These are phyloP conservation scores for Pogonocherus hispidulus DNA, from an alignment of 2,888 invertebrate species.

Conservation along the genomic window DNA sequence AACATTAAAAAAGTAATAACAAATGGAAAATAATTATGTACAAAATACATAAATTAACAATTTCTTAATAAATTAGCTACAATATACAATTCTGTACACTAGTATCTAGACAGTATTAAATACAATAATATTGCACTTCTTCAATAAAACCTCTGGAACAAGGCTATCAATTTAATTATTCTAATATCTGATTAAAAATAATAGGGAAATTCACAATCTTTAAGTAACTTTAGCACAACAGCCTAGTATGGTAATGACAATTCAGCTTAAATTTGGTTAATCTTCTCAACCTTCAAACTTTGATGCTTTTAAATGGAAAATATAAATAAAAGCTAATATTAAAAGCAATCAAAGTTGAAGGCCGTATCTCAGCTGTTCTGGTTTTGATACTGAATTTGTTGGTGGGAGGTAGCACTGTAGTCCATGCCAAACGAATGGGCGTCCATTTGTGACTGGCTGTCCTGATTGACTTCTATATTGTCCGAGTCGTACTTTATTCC, in stretches of 20 bases:
- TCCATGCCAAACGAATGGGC: slow-evolving; percentile 63
- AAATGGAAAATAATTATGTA: slow-evolving; percentile 21
- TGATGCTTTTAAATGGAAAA: slow-evolving; percentile 33
- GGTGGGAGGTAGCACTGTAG: slow-evolving; percentile 63
- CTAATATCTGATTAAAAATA: slow-evolving; percentile 46
- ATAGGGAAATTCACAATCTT: slow-evolving; percentile 43
- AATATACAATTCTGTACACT: slow-evolving; percentile 51
- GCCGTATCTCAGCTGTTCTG: slow-evolving; percentile 66
- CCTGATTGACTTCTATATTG: slow-evolving; percentile 63
- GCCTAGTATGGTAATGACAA: slow-evolving; percentile 51
- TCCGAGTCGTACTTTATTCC: slow-evolving; percentile 82
- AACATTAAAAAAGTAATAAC: slow-evolving; percentile 6
- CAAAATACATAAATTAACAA: slow-evolving; percentile 16
- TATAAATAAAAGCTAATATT: slow-evolving; percentile 29
- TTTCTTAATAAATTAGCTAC: slow-evolving; percentile 41
- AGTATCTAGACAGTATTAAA: slow-evolving; percentile 42
- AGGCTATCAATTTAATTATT: slow-evolving; percentile 43
- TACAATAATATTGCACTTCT: slow-evolving; percentile 45
- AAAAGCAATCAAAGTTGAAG: slow-evolving; percentile 61
- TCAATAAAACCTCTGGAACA: slow-evolving; percentile 42
- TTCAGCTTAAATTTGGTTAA: slow-evolving; percentile 7
- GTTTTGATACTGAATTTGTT: slow-evolving; percentile 66
- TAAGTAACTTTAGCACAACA: slow-evolving; percentile 54
- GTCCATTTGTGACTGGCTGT: slow-evolving; percentile 65
- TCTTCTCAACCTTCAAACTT: slow-evolving; percentile 44